Evolutionary conservation across 2,797 vertebrate genomes (phyloP).

Genomic region (Poecilia velifera): DNA sequence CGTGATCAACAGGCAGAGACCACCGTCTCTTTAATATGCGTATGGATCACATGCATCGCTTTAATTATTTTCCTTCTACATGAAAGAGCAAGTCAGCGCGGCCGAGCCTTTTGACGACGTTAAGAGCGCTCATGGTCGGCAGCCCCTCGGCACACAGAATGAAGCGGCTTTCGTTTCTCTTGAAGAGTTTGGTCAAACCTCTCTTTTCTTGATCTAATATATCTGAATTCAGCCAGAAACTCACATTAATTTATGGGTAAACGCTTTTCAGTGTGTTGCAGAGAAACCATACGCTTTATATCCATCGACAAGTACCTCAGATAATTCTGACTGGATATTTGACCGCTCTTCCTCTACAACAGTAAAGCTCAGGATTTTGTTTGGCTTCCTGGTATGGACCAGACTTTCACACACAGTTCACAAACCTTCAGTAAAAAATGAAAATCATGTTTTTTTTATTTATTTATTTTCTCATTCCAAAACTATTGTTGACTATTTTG

Average conservation of each 20-base stretch:
- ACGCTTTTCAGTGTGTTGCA: background rate
- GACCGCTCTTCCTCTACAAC: background rate
- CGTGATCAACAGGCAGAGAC: slow-evolving; percentile 62
- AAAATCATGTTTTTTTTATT: too few relatives aligned
- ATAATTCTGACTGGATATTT: background rate
- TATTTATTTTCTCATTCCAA: background rate
- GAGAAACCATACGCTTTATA: background rate
- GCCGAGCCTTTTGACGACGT: slow-evolving; percentile 71
- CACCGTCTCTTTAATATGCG: slow-evolving; percentile 62
- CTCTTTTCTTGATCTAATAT: slow-evolving; percentile 12
- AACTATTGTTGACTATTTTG: background rate
- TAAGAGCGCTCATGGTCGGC: slow-evolving; percentile 44
- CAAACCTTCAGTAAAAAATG: background rate
- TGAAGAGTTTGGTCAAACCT: slow-evolving; percentile 20
- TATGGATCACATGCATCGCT: slow-evolving; percentile 64
- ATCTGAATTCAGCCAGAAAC: background rate
- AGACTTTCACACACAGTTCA: background rate
- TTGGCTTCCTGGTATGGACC: background rate
- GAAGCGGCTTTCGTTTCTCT: slow-evolving; percentile 46
- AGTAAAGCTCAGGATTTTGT: background rate
- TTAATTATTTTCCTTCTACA: slow-evolving; percentile 69
- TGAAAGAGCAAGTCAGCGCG: slow-evolving; percentile 62
- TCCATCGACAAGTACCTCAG: background rate
- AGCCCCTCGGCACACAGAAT: slow-evolving; percentile 31
- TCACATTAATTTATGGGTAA: background rate